These are phyloP conservation scores for Hystrix brachyura DNA, from an alignment of 2,113 vertebrate genomes.

Conservation along the genomic window DNA sequence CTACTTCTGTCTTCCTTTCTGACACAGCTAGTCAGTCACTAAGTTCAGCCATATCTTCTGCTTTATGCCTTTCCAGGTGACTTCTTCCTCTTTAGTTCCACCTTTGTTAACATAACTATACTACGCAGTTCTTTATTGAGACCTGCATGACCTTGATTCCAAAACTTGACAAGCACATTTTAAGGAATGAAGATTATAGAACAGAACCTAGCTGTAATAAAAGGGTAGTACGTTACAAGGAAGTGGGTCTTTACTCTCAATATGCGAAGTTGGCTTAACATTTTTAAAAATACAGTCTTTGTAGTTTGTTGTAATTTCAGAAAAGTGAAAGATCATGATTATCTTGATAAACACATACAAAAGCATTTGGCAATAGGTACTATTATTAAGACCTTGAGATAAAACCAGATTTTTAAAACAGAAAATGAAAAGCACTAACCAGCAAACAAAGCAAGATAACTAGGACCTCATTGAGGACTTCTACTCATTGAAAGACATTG, in stretches of 20 bases:
- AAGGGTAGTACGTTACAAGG: not conserved
- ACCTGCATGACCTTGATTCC: not conserved
- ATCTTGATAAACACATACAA: slow-evolving; percentile 8
- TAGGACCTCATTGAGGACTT: not conserved
- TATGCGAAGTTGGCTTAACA: not conserved
- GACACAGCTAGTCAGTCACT: not conserved
- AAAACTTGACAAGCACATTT: not conserved
- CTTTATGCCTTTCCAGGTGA: not conserved
- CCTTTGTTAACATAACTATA: not conserved
- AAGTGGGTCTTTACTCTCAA: not conserved
- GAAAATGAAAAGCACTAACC: not conserved
- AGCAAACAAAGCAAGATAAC: not conserved
- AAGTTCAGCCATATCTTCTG: not conserved
- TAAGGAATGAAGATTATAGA: not conserved
- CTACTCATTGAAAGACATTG: not conserved
- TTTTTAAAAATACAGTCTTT: not conserved
- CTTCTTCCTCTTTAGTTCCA: not conserved
- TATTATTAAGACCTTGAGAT: not conserved
- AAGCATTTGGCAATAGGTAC: not conserved
- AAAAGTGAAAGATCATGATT: not conserved
- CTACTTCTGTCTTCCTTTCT: not conserved
- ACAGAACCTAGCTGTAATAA: not conserved
- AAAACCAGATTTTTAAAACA: not conserved
- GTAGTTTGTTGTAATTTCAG: not conserved
- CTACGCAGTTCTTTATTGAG: not conserved